These are phyloP conservation scores for Apamea epomidion DNA, from an alignment of 2,888 invertebrate species.

Conservation along the genomic window DNA sequence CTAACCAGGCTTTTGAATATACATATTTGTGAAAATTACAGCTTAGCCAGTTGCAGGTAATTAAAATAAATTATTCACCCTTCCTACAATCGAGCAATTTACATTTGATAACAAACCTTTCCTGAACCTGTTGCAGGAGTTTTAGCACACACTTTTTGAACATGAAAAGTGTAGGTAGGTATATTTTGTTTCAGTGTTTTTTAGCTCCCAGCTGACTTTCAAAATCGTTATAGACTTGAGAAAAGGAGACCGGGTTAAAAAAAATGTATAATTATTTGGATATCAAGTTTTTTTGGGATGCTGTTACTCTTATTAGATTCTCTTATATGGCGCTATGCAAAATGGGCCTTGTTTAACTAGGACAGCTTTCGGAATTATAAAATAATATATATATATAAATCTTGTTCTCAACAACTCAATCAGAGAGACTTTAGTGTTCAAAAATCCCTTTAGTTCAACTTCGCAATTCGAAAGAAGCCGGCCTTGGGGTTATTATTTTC, in stretches of 20 bases:
- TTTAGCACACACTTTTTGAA: background rate
- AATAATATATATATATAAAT: background rate
- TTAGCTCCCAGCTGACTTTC: background rate
- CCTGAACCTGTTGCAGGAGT: background rate
- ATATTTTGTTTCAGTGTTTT: background rate
- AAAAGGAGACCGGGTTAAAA: background rate
- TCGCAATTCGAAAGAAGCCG: slow-evolving; percentile 30
- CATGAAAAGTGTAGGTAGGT: background rate
- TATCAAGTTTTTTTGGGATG: background rate
- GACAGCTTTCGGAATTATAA: background rate
- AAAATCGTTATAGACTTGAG: background rate
- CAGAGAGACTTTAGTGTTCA: background rate
- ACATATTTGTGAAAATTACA: too few species aligned
- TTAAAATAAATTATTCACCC: background rate
- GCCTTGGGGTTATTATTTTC: slow-evolving; percentile 48
- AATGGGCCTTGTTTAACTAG: background rate
- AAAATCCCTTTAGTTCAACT: slow-evolving; percentile 4
- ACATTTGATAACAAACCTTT: background rate
- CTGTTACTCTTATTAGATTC: background rate
- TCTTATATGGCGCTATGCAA: background rate
- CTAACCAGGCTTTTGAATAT: too few species aligned
- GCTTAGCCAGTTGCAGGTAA: background rate
- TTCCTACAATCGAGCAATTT: background rate
- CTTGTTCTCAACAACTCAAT: background rate
- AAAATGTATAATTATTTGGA: background rate